These are phyloP conservation scores for Melanerpes formicivorus DNA, from an alignment of 2,113 vertebrate genomes.

Conservation along the genomic window DNA sequence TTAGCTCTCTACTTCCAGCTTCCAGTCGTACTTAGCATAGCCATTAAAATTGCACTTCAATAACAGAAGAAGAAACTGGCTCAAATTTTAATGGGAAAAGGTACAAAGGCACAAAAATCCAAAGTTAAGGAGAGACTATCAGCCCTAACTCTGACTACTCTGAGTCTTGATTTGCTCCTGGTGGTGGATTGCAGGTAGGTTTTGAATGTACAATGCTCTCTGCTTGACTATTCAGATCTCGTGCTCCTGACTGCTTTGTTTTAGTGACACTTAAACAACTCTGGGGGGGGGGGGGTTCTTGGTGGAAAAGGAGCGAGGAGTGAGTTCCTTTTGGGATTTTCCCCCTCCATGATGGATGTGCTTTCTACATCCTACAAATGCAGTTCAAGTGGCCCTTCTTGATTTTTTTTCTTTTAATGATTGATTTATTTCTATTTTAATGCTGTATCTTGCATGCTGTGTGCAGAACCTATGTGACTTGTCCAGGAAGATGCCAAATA, in stretches of 20 bases:
- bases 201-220: slow-evolving; percentile 39
- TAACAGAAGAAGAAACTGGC: neutral
- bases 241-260: neutral
- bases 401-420: neutral
- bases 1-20: neutral
- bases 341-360: neutral
- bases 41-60: neutral
- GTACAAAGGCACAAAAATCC: neutral
- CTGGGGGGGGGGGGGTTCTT: neutral
- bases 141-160: slow-evolving; percentile 66
- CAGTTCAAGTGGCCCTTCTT: neutral
- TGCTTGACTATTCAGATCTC: neutral
- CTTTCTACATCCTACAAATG: neutral
- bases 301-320: neutral
- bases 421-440: neutral
- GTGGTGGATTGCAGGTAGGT: slow-evolving; percentile 57
- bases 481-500: neutral
- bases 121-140: slow-evolving; percentile 69
- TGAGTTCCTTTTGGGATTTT: neutral
- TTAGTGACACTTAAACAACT: neutral
- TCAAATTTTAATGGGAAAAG: neutral
- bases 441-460: neutral
- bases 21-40: neutral
- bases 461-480: neutral
- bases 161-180: slow-evolving; percentile 29